Evolutionary conservation across 2,797 vertebrate genomes (phyloP).

Genomic region (Liasis olivaceus): DNA sequence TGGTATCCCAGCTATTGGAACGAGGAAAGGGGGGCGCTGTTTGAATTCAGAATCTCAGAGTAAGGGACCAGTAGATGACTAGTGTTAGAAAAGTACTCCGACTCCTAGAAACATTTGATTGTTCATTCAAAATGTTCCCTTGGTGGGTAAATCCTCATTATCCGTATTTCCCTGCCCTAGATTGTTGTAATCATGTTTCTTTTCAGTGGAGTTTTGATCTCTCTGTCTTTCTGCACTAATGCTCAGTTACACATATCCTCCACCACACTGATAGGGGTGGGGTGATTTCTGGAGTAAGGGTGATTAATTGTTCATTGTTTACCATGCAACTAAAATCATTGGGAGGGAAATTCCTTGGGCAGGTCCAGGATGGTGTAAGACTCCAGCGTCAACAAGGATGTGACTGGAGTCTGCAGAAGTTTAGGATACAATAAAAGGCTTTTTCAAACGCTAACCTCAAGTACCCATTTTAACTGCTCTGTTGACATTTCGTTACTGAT

Average conservation of each 20-base stretch:
- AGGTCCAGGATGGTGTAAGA: background rate
- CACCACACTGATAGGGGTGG: background rate
- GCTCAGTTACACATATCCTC: background rate
- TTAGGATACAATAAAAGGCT: background rate
- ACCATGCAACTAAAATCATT: background rate
- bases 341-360: background rate
- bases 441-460: background rate
- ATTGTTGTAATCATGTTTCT: background rate
- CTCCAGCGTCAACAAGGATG: background rate
- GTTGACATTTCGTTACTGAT: background rate
- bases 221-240: background rate
- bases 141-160: background rate
- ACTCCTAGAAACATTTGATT: background rate
- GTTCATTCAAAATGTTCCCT: background rate
- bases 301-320: background rate
- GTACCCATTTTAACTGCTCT: background rate
- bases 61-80: background rate
- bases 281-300: background rate
- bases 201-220: background rate
- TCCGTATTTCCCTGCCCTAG: background rate
- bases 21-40: background rate
- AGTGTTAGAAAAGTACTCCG: background rate
- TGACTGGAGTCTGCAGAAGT: background rate
- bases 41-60: background rate
- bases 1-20: background rate